These are phyloP conservation scores for Struthio camelus DNA, from an alignment of 2,113 vertebrate species.

Conservation along the genomic window DNA sequence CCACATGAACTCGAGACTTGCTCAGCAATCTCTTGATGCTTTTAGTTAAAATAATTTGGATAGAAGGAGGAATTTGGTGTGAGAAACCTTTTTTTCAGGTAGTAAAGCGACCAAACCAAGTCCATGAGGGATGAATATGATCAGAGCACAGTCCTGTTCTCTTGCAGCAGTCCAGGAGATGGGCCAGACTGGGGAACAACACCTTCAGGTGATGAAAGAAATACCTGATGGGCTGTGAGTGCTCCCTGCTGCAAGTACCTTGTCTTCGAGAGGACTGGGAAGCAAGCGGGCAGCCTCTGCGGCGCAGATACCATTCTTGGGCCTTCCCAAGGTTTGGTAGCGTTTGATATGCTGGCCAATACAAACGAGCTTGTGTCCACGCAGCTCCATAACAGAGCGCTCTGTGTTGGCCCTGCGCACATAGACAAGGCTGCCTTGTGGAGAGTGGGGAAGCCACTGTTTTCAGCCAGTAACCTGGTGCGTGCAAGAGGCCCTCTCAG, in stretches of 20 bases:
- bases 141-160: neutral
- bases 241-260: neutral
- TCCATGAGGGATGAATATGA: neutral
- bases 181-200: neutral
- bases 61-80: neutral
- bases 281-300: neutral
- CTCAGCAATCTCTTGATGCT: neutral
- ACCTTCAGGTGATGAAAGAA: neutral
- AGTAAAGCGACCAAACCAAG: neutral
- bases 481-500: neutral
- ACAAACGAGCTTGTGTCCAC: neutral
- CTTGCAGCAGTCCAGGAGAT: neutral
- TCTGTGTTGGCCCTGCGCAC: neutral
- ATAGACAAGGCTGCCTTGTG: neutral
- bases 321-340: neutral
- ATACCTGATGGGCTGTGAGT: accelerated
- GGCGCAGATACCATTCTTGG: neutral
- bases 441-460: neutral
- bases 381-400: too few species aligned
- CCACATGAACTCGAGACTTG: neutral
- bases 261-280: neutral
- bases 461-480: neutral
- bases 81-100: neutral
- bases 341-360: neutral
- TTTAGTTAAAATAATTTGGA: neutral